phyloP scores from a whole-genome alignment of 2,113 vertebrate species.

The Neolamprologus devosi region DNA sequence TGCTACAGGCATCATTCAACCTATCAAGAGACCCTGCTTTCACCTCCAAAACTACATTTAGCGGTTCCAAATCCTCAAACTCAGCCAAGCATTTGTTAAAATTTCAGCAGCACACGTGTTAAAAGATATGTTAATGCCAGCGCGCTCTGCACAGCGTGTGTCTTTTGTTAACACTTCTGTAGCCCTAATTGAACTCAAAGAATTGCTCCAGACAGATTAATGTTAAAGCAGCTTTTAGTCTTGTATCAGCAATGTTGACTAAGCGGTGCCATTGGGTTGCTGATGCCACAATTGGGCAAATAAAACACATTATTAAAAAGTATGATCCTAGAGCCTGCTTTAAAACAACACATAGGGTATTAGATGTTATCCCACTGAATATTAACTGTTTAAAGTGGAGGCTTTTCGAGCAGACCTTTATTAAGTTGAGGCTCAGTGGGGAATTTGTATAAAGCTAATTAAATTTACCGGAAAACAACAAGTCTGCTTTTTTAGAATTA shows the following conservation, averaged over 20 bases:
- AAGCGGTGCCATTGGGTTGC: neutral
- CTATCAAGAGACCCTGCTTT: neutral
- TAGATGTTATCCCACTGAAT: neutral
- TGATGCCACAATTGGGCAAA: neutral
- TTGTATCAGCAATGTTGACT: neutral
- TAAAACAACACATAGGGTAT: neutral
- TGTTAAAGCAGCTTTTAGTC: constrained; percentile 28
- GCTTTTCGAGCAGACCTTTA: neutral
- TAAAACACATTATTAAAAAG: neutral
- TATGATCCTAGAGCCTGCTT: neutral
- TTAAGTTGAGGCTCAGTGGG: neutral
- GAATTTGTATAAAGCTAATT: neutral
- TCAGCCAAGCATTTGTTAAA: neutral
- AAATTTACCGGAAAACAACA: neutral
- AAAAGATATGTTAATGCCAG: neutral
- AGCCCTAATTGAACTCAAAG: neutral
- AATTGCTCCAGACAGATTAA: constrained; percentile 12
- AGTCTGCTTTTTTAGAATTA: neutral
- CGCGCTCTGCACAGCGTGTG: neutral
- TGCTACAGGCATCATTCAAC: neutral
- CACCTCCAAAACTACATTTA: neutral
- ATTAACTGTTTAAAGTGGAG: neutral
- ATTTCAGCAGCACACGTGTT: neutral
- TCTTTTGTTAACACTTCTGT: constrained; percentile 4
- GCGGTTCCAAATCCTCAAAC: neutral